Evolutionary conservation across 2,888 invertebrate species (phyloP).

Genomic region (Lithophane ornitopus): DNA sequence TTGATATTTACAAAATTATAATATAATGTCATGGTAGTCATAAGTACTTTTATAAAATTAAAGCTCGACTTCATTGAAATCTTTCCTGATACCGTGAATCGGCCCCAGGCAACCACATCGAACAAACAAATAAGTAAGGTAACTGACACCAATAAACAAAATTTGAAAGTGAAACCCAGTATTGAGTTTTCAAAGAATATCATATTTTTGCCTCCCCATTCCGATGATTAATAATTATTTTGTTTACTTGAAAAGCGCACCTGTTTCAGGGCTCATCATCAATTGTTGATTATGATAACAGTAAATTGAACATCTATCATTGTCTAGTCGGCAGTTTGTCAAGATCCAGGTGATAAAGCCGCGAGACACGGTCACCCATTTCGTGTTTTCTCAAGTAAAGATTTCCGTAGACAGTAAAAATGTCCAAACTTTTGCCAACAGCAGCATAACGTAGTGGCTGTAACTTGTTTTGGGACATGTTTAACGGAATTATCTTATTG

Average conservation of each 20-base stretch:
- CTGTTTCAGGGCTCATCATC: constrained; percentile 61
- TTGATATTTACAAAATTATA: not conserved
- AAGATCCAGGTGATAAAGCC: constrained; percentile 76
- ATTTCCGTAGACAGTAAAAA: constrained; percentile 80
- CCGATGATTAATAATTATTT: constrained; percentile 56
- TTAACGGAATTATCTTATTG: constrained; percentile 74
- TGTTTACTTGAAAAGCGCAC: constrained; percentile 47
- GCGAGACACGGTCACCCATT: constrained; percentile 70
- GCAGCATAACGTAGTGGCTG: constrained; percentile 76
- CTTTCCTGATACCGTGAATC: constrained; percentile 18
- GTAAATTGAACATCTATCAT: constrained; percentile 72
- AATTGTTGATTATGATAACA: constrained; percentile 70
- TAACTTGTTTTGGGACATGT: constrained; percentile 76
- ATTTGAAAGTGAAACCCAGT: constrained; percentile 53
- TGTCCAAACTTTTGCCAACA: constrained; percentile 80
- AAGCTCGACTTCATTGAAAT: constrained; percentile 11
- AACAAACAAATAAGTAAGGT: constrained; percentile 56
- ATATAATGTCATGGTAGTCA: not conserved
- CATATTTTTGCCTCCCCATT: constrained; percentile 56
- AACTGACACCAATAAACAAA: constrained; percentile 56
- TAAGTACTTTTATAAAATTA: constrained; percentile 13
- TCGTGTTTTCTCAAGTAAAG: constrained; percentile 72
- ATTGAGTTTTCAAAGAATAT: constrained; percentile 54
- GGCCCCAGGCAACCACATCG: constrained; percentile 48
- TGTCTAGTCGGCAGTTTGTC: constrained; percentile 75